A percentile compares a stretch with the other conserved stretches of the same genome.
phyloP scores from a whole-genome alignment of 2,113 vertebrate species.

The Perognathus longimembris region DNA sequence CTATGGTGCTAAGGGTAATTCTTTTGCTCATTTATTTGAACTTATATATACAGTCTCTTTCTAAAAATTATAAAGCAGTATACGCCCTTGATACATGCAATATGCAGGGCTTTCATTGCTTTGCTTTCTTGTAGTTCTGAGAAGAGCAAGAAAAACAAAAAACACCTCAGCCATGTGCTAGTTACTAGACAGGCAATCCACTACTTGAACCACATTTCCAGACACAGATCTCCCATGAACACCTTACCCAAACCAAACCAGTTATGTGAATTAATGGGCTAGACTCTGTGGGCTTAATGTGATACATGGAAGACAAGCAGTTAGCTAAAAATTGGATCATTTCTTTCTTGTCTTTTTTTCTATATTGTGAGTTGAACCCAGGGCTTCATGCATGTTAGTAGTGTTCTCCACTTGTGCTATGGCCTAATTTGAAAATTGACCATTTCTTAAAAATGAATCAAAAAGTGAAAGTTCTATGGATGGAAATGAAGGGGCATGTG shows the following conservation, averaged over 20 bases:
- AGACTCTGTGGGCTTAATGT: conserved; percentile 14
- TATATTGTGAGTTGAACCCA: no score
- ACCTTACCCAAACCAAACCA: neutral
- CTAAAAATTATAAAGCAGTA: neutral
- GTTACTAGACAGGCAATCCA: no score
- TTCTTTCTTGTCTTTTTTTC: neutral
- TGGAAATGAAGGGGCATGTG: neutral
- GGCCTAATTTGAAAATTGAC: no score
- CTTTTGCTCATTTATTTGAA: neutral
- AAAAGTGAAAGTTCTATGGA: neutral
- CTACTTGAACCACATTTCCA: no score
- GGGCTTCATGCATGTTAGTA: no score
- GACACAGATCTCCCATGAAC: no score
- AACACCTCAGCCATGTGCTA: no score
- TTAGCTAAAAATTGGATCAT: conserved; percentile 15
- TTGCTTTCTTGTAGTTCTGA: neutral
- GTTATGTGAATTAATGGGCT: neutral
- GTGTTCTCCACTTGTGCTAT: no score
- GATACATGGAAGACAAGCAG: neutral
- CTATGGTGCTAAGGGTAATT: neutral
- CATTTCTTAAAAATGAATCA: neutral
- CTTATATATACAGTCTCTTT: neutral
- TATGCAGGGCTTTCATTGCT: neutral
- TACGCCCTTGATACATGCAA: neutral
- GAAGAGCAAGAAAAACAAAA: no score